These are phyloP conservation scores for Resseliella maxima DNA, from an alignment of 2,888 invertebrate species.

Conservation along the genomic window DNA sequence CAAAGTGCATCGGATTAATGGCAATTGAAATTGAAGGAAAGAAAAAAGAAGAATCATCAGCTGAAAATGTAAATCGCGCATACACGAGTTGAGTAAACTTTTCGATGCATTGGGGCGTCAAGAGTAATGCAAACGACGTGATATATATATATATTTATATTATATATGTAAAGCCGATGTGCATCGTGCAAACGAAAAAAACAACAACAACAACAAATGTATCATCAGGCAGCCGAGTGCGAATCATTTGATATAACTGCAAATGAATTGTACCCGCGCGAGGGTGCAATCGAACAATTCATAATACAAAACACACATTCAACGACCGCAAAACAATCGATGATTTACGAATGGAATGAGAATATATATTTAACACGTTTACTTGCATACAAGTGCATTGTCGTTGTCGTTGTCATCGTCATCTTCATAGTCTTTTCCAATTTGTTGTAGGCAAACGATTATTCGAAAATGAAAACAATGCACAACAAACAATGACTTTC, in stretches of 20 bases:
- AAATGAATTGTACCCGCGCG: background rate
- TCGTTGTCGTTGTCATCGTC: too few species aligned
- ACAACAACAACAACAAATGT: background rate
- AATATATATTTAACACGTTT: background rate
- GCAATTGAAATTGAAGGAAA: background rate
- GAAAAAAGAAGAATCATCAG: background rate
- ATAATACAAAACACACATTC: conserved; percentile 7
- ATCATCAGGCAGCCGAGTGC: background rate
- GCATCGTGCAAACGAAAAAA: background rate
- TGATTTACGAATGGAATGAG: conserved; percentile 18
- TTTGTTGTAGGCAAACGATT: too few species aligned
- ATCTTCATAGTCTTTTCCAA: conserved; percentile 9
- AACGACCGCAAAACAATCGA: conserved; percentile 47
- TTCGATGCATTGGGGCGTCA: conserved; percentile 39
- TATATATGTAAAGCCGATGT: background rate
- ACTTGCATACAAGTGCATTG: conserved; percentile 50
- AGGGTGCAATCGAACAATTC: conserved; percentile 32
- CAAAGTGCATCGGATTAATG: background rate
- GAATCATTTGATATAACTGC: background rate
- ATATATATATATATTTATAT: background rate
- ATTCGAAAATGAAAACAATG: background rate
- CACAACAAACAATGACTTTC: conserved; percentile 4
- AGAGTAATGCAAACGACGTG: conserved; percentile 38
- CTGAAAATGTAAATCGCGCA: conserved; percentile 9
- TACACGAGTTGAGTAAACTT: conserved; percentile 33